These are phyloP conservation scores for Hermodice carunculata DNA, from an alignment of 2,888 invertebrate species.

Conservation along the genomic window DNA sequence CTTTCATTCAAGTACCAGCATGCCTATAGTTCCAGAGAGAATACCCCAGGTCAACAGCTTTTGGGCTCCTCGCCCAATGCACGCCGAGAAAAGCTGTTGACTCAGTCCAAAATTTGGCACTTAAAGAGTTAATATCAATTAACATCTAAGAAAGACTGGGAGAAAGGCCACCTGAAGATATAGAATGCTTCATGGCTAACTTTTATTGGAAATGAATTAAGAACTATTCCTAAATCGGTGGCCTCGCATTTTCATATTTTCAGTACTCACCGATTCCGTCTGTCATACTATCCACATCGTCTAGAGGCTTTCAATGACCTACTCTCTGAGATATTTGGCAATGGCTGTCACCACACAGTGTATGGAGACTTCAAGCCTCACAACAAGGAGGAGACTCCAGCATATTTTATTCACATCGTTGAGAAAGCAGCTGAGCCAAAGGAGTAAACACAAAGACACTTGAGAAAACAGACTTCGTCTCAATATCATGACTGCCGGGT, in stretches of 20 bases:
- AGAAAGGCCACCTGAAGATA: not conserved
- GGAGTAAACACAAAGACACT: too few species aligned
- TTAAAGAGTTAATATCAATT: too few species aligned
- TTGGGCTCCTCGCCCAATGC: too few species aligned
- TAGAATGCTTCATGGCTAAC: not conserved
- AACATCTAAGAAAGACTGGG: not conserved
- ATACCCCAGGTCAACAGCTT: too few species aligned
- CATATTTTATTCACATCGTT: slow-evolving; percentile 88
- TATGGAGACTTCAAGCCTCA: slow-evolving; percentile 86
- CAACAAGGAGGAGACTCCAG: slow-evolving; percentile 77
- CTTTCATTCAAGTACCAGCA: too few species aligned
- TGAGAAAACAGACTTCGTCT: too few species aligned
- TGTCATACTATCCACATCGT: slow-evolving; percentile 90
- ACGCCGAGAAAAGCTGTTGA: too few species aligned
- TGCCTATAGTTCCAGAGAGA: too few species aligned
- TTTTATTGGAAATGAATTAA: not conserved
- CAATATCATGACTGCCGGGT: too few species aligned
- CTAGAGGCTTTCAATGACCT: slow-evolving; percentile 80
- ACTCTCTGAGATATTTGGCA: slow-evolving; percentile 80
- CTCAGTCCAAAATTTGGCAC: too few species aligned
- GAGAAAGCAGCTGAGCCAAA: slow-evolving; percentile 73
- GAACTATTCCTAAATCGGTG: not conserved
- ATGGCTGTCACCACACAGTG: slow-evolving; percentile 76
- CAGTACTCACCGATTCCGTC: slow-evolving; percentile 77
- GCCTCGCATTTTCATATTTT: slow-evolving; percentile 13